Evolutionary conservation across 2,888 invertebrate genomes (phyloP).

Genomic region (Adineta ricciae): DNA sequence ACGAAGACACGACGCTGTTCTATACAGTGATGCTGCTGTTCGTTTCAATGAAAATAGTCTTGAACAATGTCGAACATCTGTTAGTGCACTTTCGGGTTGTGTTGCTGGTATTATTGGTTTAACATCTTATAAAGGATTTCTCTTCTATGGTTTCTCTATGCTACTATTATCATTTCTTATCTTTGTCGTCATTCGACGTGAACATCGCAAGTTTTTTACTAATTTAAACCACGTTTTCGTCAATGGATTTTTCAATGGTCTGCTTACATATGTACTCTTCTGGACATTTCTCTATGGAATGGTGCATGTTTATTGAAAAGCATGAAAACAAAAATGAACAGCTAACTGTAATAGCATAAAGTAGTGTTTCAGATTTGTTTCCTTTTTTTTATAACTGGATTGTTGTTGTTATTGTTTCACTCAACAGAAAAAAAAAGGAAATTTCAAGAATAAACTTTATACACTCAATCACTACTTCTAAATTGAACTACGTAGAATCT

Average conservation of each 20-base stretch:
- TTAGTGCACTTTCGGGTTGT: conserved; percentile 70
- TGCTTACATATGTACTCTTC: conserved; percentile 35
- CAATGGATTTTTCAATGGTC: conserved; percentile 35
- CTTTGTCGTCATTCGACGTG: conserved; percentile 31
- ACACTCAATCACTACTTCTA: no score
- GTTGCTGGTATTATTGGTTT: conserved; percentile 92
- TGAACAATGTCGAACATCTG: conserved; percentile 91
- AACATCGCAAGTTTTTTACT: conserved; percentile 32
- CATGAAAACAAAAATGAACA: neutral
- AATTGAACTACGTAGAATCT: neutral
- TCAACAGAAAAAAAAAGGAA: neutral
- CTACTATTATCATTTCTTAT: conserved; percentile 34
- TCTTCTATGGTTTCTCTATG: conserved; percentile 35
- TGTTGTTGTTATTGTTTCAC: neutral
- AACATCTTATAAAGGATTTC: conserved; percentile 58
- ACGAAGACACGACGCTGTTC: neutral
- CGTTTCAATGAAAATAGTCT: conserved; percentile 46
- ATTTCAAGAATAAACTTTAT: neutral
- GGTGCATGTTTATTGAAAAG: conserved; percentile 60
- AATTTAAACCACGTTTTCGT: conserved; percentile 29
- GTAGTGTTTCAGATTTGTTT: neutral
- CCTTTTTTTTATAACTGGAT: neutral
- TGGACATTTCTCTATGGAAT: conserved; percentile 59
- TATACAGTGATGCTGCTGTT: conserved; percentile 28
- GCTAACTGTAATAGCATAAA: neutral